Conservation (phyloP, 2,113 vertebrate species). For the Condylura cristata region DNA sequence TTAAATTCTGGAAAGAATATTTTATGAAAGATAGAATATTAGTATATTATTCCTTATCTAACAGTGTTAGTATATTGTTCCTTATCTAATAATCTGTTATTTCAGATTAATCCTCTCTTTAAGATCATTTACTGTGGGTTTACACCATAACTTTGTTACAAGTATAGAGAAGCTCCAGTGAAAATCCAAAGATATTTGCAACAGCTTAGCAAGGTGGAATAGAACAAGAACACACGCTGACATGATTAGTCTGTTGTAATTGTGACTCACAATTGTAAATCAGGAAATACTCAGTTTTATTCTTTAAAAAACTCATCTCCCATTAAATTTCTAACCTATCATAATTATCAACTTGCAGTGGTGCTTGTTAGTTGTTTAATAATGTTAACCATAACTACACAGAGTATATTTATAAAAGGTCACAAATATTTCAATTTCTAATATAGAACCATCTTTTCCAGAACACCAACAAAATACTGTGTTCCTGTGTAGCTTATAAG, state of each 20-base stretch:
- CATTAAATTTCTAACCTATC: background rate
- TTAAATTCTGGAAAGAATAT: background rate
- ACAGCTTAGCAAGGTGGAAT: background rate
- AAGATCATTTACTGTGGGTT: background rate
- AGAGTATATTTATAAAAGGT: background rate
- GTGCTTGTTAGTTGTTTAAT: background rate
- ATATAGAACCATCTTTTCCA: background rate
- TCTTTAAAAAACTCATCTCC: background rate
- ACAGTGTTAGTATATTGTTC: background rate
- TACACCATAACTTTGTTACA: background rate
- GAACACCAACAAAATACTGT: background rate
- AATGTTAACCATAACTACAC: background rate
- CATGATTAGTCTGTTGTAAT: background rate
- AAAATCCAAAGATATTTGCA: background rate
- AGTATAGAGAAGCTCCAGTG: background rate
- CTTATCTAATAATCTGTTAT: background rate
- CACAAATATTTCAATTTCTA: conserved; percentile 5
- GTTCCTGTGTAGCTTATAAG: background rate
- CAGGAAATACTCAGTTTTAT: background rate
- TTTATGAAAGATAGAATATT: background rate
- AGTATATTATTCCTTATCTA: background rate
- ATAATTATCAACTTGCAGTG: background rate
- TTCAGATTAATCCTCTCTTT: background rate
- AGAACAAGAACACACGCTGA: background rate
- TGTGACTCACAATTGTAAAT: background rate